Evolutionary conservation across 2,888 invertebrate species (phyloP), one percentile per base, ranked within the genome.

Genomic region (Gibbula magus): DNA sequence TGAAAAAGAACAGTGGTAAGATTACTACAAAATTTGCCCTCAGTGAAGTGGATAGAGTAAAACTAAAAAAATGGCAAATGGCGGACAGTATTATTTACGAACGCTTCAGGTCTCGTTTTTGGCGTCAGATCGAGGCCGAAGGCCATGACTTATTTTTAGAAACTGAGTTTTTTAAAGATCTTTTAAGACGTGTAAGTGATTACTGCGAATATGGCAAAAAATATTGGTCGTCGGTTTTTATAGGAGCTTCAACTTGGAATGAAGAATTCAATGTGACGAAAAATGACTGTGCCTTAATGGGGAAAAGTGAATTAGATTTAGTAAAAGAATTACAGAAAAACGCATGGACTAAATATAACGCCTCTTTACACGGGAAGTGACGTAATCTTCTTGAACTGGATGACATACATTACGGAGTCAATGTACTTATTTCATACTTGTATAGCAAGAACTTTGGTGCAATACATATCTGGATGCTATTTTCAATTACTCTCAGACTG

Each of bases 81-180:
- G 89, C 89, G 3, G 91, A 91, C 75, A 82, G 87, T 77, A 52
- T 81, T 7, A 82, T 91, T 29, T 91, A 91, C 79, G 82, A 87
- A 18, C 82, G 85, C 77, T 91, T 90, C 79, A 83, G 83, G 35
- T 35, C 74, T n/a, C 86, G 82, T 29, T 86, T 91, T 54, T 82
- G 85, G 81, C 32, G 76, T 2, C 81, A 79, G 32, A 70, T 91
- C 4, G 56, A 79, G 45, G 16, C 10, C 7, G 61, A 83, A 45
- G 87, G 86, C 2, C 29, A 25, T 8, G 75, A 79, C 16, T 76
- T 88, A n/a, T 61, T 77, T 13, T 74, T 80, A 22, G 88, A 88
- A 77, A 77, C 84, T 16, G 10, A 54, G 10, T 52, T 82, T 61
- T 88, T 85, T 76, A 82, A 77, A 79, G 25, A 39, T 10, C 70